Evolutionary conservation across 1,140 invertebrate genomes (phyloP).

Genomic region (Drosophila miranda): DNA sequence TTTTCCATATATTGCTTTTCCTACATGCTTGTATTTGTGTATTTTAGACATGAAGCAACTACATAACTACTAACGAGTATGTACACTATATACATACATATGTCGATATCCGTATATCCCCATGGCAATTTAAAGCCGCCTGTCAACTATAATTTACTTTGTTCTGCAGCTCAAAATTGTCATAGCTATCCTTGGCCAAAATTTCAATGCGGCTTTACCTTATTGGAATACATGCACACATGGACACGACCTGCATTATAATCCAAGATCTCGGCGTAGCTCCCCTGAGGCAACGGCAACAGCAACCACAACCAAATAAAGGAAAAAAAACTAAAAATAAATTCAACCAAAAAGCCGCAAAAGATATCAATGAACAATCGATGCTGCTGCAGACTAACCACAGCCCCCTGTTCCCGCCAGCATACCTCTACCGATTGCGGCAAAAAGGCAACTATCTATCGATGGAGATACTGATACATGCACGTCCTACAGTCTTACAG

Average conservation of each 20-base stretch:
- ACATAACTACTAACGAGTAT: too few species aligned
- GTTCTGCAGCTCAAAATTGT: slow-evolving; percentile 34
- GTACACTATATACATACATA: too few species aligned
- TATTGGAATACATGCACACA: slow-evolving; percentile 22
- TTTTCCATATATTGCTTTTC: too few species aligned
- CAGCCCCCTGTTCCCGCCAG: slow-evolving; percentile 16
- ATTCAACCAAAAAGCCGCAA: slow-evolving; percentile 49
- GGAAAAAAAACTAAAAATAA: slow-evolving; percentile 28
- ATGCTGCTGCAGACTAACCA: slow-evolving; percentile 64
- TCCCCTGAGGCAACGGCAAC: slow-evolving; percentile 41
- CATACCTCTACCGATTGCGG: slow-evolving; percentile 3
- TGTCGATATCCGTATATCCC: not conserved
- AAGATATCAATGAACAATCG: slow-evolving; percentile 79
- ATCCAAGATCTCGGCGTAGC: slow-evolving; percentile 28
- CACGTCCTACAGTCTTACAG: slow-evolving; percentile 37
- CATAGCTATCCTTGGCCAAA: slow-evolving; percentile 10
- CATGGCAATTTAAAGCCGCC: slow-evolving; percentile 23
- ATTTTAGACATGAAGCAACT: too few species aligned
- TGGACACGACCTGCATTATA: slow-evolving; percentile 68
- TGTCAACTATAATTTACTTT: slow-evolving; percentile 36
- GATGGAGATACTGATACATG: slow-evolving; percentile 45
- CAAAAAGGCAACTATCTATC: slow-evolving; percentile 42
- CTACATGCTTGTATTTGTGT: too few species aligned
- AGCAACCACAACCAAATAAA: slow-evolving; percentile 46
- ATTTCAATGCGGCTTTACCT: slow-evolving; percentile 41